Evolutionary conservation across 2,797 vertebrate species (phyloP).

Genomic region (Aeoliscus strigatus): DNA sequence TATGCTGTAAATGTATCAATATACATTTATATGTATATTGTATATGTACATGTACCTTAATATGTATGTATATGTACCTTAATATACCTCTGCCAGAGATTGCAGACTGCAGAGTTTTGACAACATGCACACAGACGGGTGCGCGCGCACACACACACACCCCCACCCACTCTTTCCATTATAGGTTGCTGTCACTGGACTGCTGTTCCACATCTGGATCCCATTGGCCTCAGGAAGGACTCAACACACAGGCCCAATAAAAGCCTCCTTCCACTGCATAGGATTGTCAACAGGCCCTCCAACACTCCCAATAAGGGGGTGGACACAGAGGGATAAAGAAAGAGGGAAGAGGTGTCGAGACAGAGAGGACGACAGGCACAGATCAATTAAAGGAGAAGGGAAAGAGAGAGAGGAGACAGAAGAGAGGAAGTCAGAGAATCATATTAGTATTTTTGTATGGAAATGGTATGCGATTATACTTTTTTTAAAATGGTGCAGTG

Average conservation of each 20-base stretch:
- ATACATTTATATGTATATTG: no score
- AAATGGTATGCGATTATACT: no score
- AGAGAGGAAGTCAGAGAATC: not conserved
- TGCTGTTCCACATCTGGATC: conserved; percentile 63
- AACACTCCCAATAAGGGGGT: conserved; percentile 13
- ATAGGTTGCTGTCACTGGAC: conserved; percentile 55
- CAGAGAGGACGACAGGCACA: not conserved
- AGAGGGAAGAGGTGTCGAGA: not conserved
- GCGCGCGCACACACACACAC: not conserved
- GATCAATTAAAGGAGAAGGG: not conserved
- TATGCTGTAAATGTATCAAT: no score
- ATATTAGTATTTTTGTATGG: no score
- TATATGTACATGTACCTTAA: no score
- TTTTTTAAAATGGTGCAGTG: no score
- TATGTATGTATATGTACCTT: no score
- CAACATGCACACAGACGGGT: no score
- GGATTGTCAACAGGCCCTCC: conserved; percentile 46
- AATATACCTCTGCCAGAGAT: no score
- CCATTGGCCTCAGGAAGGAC: conserved; percentile 59
- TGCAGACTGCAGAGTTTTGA: no score
- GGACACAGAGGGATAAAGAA: conserved; percentile 3
- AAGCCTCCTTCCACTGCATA: conserved; percentile 42
- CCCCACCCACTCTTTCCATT: conserved; percentile 39
- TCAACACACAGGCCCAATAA: conserved; percentile 58
- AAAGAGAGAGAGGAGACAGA: not conserved